Evolutionary conservation across 2,888 invertebrate genomes (phyloP).

Genomic region (Schrankia costaestrigalis): DNA sequence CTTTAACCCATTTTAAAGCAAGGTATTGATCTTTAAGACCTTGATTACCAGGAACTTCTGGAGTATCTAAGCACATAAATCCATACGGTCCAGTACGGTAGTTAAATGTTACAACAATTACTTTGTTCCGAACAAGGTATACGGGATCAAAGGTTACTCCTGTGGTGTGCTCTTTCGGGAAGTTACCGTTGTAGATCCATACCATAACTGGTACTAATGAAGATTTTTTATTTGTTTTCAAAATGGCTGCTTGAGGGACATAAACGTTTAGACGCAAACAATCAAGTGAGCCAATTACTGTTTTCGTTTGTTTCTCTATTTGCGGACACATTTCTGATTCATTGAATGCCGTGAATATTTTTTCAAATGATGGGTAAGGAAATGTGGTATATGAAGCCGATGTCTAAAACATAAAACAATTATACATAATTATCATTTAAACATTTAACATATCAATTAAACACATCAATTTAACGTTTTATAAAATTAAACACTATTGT

Average conservation of each 20-base stretch:
- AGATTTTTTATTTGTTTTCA: too few species aligned
- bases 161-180: not conserved
- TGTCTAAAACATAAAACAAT: slow-evolving; percentile 5
- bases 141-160: slow-evolving; percentile 7
- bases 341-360: slow-evolving; percentile 2
- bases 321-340: slow-evolving; percentile 8
- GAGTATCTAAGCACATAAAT: slow-evolving; percentile 31
- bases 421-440: too few species aligned
- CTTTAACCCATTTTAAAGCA: slow-evolving; percentile 31
- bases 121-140: slow-evolving; percentile 23
- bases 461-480: too few species aligned
- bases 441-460: too few species aligned
- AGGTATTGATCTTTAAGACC: slow-evolving; percentile 33
- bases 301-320: slow-evolving; percentile 6
- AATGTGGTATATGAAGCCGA: slow-evolving; percentile 4
- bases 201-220: slow-evolving; percentile 8
- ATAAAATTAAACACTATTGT: too few species aligned
- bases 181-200: slow-evolving; percentile 7
- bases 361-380: slow-evolving; percentile 5
- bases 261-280: slow-evolving; percentile 9
- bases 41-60: slow-evolving; percentile 32
- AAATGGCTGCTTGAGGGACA: slow-evolving; percentile 5
- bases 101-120: slow-evolving; percentile 33
- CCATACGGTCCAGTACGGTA: slow-evolving; percentile 33
- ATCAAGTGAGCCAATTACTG: slow-evolving; percentile 17